Base-by-base conservation (phyloP, 2,113 vertebrate genomes). In the Antechinus flavipes region DNA sequence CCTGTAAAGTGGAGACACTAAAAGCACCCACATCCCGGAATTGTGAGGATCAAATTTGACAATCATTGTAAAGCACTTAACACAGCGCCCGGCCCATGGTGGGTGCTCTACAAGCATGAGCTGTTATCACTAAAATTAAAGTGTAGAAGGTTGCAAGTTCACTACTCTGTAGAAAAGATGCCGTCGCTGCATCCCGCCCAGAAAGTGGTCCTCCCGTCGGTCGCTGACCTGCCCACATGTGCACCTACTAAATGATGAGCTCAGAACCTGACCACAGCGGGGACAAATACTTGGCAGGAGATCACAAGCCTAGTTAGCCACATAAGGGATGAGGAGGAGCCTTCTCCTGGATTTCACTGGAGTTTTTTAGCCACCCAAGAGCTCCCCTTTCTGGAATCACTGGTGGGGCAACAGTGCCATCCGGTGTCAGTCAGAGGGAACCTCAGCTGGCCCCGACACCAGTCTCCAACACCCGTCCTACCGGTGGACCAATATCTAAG, bases 381-480 rank as follows among this genome's bases (percentile, higher is more conserved):
- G 46, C 9, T 61, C 47, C 47, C 91, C 7, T 47, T 96, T 92
- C 89, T 91, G 90, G 5, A 4, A 27, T 92, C 93, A 84, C 27
- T 93, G 56, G 16, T 58, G 53, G 90, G 58, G 54, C 47, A 96
- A 97, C 76, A 93, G 61, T 94, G 91, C 23, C 95, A 92, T 46
- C 91, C 89, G 94, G 54, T 52, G 97, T 94, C 5, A 58, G 26
- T 3, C 76, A 19, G 90, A 91, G 92, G 54, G 54, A 98, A 98
- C 30, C 90, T 93, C 50, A 0, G 11, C 61, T 35, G 30, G 61
- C 61, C 58, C 12, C 12, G 12, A 35, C 30, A 6, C 61, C 27
- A 68, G 30, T 35, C 61, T 68, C 12, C 55, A 54, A 26, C 27
- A 0, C 42, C 54, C 49, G 16, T 11, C 30, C 24, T 24, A 58